Base-by-base conservation (phyloP, 1,140 invertebrate species). In the Cyclina sinensis region DNA sequence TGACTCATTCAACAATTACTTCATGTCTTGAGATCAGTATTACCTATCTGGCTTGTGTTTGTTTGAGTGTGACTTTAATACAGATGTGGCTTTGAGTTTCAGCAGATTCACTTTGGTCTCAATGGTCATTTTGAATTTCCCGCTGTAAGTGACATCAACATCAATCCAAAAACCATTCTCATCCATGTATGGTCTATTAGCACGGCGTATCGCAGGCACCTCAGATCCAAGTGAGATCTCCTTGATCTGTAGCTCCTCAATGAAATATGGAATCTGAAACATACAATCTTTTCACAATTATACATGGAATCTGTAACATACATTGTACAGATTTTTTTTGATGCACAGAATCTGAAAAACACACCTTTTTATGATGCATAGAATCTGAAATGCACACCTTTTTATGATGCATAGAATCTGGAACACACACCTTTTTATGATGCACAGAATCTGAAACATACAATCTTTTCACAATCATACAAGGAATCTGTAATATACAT, bases 91-190 rank as follows among this genome's bases (percentile, higher is more conserved):
- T 79, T 96, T 96, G 12, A 99, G 96, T 94, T 98, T 99, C 97
- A 99, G 97, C 51, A 99, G 96, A 96, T 99, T 99, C 30, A 99
- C 95, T 95, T 99, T 98, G 0, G 99, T 99, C 93, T 98, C 98
- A n/a, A 99, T 97, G 0, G 98, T 98, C 96, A 99, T 97, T 82
- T 97, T 97, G 39, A 98, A 97, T 74, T 97, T 97, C 46, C 99
- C 99, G 91, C 98, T 97, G 95, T 99, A 99, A 14, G 97, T 97
- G 59, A 99, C 95, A 94, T 99, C 98, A 18, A 99, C 96, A 96
- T 99, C 98, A 4, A 99, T 96, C 99, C 99, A 99, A 27, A 99
- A 95, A 4, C 99, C 99, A 90, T 97, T 97, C 86, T 98, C 97
- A 96, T 99, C 98, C 46, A 98, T 90, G 70, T 97, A 96, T 0